Base-by-base conservation (phyloP, 2,888 invertebrate species). In the Agrypnus murinus region DNA sequence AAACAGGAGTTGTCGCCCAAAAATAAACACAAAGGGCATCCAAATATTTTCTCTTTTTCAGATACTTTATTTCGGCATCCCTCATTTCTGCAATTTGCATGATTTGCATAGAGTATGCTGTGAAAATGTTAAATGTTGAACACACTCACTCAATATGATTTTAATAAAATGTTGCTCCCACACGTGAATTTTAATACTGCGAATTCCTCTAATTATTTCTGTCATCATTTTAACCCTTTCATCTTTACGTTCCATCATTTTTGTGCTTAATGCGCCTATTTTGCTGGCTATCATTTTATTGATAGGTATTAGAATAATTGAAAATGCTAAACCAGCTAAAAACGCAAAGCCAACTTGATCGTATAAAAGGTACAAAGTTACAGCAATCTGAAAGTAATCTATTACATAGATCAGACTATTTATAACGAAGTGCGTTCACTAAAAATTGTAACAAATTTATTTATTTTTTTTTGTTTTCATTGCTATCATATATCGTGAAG, bases 21-120 rank as follows among this genome's bases (percentile, higher is more conserved):
- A 99, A 94, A 84, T 96, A 99, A 10, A 99, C 99, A 86, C 99
- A 99, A 71, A 97, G 86, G 0, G 99, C 99, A 87, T 99, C 99
- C 75, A 99, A 86, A 86, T 98, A 99, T 87, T 99, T 99, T 71
- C 97, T 89, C 7, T 93, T 92, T 76, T 92, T 92, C 68, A 98
- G 86, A 83, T 92, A 93, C 67, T 90, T 89, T 58, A 98, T 83
- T 87, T 98, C 97, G 46, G 87, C 86, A 15, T 86, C 86, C 55
- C 95, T 89, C 14, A 91, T 86, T 76, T 88, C 93, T 93, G 79
- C 59, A 84, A 57, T 46, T 12, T 45, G 10, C n/a, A n/a, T n/a
- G n/a, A n/a, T n/a, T n/a, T n/a, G 6, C 36, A 36, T 36, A 45
- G 10, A 45, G 6, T 45, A 12, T 45, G 12, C 6, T n/a, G n/a